Percentiles rank a stretch among this genome's conserved stretches.
Evolutionary conservation across 1,140 invertebrate genomes (phyloP).

Genomic region (Melitaea cinxia): DNA sequence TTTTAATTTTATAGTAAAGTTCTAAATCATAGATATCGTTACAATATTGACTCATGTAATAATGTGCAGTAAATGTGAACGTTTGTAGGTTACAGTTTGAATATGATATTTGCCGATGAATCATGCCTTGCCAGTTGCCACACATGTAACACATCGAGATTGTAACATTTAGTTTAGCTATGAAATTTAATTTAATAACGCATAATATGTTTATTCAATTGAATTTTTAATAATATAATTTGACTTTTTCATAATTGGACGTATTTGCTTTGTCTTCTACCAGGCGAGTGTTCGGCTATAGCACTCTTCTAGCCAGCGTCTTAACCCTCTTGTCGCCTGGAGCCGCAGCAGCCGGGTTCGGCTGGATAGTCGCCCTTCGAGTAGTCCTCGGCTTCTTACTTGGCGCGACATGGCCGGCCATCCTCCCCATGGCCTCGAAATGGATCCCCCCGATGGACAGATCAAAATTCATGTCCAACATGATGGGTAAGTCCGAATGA

Average conservation of each 20-base stretch:
- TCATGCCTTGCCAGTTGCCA: constrained; percentile 11
- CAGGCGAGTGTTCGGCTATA: constrained; percentile 89
- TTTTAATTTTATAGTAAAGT: no score
- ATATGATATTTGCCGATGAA: constrained; percentile 18
- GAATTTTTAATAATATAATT: no score
- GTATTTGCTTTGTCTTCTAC: constrained; percentile 29
- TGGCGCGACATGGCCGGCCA: constrained; percentile 95
- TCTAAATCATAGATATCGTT: background rate
- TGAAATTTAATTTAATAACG: no score
- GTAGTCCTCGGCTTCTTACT: constrained; percentile 88
- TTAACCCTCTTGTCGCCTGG: constrained; percentile 92
- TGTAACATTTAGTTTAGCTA: background rate
- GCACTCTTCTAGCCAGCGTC: constrained; percentile 91
- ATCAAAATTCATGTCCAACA: constrained; percentile 92
- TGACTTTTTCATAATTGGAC: no score
- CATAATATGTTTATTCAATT: no score
- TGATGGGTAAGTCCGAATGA: constrained; percentile 87
- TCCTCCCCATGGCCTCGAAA: constrained; percentile 92
- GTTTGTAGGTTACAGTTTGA: constrained; percentile 21
- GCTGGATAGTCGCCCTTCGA: constrained; percentile 84
- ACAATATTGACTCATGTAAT: background rate
- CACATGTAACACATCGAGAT: background rate
- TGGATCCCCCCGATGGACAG: constrained; percentile 96
- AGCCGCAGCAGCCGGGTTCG: constrained; percentile 85
- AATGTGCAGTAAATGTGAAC: background rate